Evolutionary conservation across 2,113 vertebrate species (phyloP).

Genomic region (Serilophus lunatus): DNA sequence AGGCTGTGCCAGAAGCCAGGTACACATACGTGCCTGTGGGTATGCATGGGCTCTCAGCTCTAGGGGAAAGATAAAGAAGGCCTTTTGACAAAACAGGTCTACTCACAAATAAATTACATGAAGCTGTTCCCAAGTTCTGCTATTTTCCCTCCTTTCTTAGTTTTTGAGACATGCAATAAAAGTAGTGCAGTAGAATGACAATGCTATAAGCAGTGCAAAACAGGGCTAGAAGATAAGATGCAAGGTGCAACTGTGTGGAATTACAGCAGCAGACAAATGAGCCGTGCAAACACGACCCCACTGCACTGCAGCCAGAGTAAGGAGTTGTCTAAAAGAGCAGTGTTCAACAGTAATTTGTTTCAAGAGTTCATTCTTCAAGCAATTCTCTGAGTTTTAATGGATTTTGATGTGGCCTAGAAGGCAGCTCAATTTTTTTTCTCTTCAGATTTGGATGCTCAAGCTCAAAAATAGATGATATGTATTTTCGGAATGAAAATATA

Average conservation of each 20-base stretch:
- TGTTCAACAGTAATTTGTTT: background rate
- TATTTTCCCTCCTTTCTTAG: background rate
- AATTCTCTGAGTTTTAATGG: background rate
- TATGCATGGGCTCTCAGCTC: background rate
- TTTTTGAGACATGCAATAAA: background rate
- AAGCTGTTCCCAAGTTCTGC: background rate
- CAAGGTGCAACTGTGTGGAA: background rate
- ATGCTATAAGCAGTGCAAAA: background rate
- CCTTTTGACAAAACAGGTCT: background rate
- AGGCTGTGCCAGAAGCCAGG: background rate
- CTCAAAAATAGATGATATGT: background rate
- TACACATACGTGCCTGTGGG: background rate
- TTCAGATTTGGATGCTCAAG: background rate
- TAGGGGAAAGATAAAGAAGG: background rate
- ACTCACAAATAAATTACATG: background rate
- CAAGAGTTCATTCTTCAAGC: background rate
- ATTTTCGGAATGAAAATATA: background rate
- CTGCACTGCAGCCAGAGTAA: background rate
- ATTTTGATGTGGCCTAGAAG: background rate
- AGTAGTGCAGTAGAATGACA: background rate
- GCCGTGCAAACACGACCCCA: rapidly evolving
- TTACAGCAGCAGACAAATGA: background rate
- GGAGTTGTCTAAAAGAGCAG: background rate
- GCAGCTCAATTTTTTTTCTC: background rate
- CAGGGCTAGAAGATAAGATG: background rate